Evolutionary conservation across 2,797 vertebrate species (phyloP), one percentile per base, ranked within the genome.

Genomic region (Thaleichthys pacificus): DNA sequence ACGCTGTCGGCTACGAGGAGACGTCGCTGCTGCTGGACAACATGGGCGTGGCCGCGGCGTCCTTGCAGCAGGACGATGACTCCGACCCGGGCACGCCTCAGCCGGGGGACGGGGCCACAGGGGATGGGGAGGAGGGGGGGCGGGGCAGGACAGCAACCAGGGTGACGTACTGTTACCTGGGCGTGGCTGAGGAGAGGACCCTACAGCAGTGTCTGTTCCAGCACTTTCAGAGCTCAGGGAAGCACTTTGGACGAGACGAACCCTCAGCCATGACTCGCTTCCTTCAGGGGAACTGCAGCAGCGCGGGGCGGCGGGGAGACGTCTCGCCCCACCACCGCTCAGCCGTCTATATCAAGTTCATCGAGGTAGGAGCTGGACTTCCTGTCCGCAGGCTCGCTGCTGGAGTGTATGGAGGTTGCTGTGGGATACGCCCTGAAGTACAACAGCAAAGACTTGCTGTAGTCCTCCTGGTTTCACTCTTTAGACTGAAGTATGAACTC

Each of bases 331-430:
- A 22, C 0, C 94, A 93, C 1, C 93, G 86, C 71, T 75, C 80
- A 7, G 91, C 94, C 69, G 94, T 99, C 88, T 98, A 96, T 85
- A 94, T 99, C 54, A 99, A 99, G 89, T 99, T 97, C 85, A 96
- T 99, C 57, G 97, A 99, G 90, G 97, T 99, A 84, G 97, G 97
- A 99, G 92, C 94, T 98, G 93, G 97, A 99, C 95, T 99, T 98
- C 93, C 96, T 99, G 76, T 99, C 97, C 0, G 97, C 97, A 0
- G 97, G 97, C 87, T 98, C 97, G 74, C 91, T 99, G 92, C 92
- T 97, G 85, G 97, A 99, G 93, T 99, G 97, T 93, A 93, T 99
- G 86, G 97, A 99, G 93, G 98, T 96, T 77, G 97, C 97, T 82
- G 90, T 97, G 0, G 97, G 97, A n/a, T 99, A 97, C 82, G 91